A percentile compares a stretch with the other conserved stretches of the same genome.
phyloP scores from a whole-genome alignment of 2,113 vertebrate species.

The Pyrgilauda ruficollis region DNA sequence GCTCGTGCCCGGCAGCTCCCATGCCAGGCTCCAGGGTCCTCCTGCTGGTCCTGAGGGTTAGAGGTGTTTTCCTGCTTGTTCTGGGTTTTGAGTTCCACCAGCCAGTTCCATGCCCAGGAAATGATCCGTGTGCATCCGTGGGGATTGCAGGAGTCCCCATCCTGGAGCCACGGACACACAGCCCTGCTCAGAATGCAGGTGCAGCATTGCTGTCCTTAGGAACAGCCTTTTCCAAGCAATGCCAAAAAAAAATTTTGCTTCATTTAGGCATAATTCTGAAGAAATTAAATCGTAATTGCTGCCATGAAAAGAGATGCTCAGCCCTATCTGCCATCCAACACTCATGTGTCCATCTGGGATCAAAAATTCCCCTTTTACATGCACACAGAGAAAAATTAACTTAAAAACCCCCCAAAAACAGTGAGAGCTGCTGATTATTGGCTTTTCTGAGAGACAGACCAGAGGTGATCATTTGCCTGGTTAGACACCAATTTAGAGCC shows the following conservation, averaged over 20 bases:
- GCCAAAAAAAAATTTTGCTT: not conserved
- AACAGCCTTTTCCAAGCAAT: not conserved
- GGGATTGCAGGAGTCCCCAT: not conserved
- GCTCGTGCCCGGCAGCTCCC: not conserved
- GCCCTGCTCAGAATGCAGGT: not conserved
- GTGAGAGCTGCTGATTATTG: not conserved
- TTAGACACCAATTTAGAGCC: not conserved
- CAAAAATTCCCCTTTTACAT: not conserved
- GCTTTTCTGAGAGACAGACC: not conserved
- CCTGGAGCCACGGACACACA: not conserved
- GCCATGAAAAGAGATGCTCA: not conserved
- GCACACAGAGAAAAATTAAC: not conserved
- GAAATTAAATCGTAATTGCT: not conserved
- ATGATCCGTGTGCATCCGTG: fast-evolving
- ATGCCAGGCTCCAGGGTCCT: not conserved
- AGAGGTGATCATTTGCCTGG: not conserved
- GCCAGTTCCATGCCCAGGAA: not conserved
- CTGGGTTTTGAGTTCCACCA: not conserved
- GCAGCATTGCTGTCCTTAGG: not conserved
- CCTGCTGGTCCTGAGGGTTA: not conserved
- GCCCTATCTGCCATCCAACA: not conserved
- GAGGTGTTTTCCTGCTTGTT: not conserved
- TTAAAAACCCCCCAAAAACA: fast-evolving
- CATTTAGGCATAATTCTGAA: not conserved
- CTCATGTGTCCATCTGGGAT: not conserved